Base-by-base conservation (phyloP, 2,888 invertebrate genomes). In the Unio delphinus region DNA sequence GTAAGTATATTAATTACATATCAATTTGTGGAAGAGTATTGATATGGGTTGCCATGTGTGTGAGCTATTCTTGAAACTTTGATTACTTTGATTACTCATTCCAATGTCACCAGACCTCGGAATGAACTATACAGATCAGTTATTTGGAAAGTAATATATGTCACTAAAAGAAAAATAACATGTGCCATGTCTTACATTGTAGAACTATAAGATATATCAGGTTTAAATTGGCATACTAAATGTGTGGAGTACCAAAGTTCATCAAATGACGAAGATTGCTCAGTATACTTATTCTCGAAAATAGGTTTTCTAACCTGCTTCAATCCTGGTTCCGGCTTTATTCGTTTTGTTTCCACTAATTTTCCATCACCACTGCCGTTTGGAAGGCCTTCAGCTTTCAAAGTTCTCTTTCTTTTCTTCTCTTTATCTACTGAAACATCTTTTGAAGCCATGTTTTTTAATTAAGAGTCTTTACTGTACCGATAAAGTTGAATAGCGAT, bases 351-450 rank as follows among this genome's bases (percentile, higher is more conserved):
- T 34, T 78, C 78, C 7, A 59, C 61, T 73, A 79, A 76, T 34
- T 55, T 61, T 61, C 76, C 78, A 54, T 73, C 75, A n/a, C 69
- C 55, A 5, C 68, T 71, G 23, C 59, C 30, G 15, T 57, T 56
- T 3, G 70, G 55, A 11, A 70, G 55, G 57, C 67, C 65, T 30
- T 79, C 80, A n/a, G 79, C 72, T 60, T 78, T 80, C 6, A 81
- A 65, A n/a, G 76, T 75, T 66, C 81, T 70, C 68, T 81, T 81
- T 56, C 81, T 66, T 66, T 80, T 81, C 68, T 77, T 77, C 28
- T 76, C 74, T 54, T 72, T 72, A 17, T 72, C 76, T n/a, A 56
- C 45, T 3, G 68, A 30, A 17, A 61, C 58, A 55, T 72, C 65
- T 64, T 61, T 67, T 7, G 55, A 55, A 5, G 30, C 34, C 62